Conservation (phyloP, 1,140 invertebrate genomes). For the Brachystomella parvula region DNA sequence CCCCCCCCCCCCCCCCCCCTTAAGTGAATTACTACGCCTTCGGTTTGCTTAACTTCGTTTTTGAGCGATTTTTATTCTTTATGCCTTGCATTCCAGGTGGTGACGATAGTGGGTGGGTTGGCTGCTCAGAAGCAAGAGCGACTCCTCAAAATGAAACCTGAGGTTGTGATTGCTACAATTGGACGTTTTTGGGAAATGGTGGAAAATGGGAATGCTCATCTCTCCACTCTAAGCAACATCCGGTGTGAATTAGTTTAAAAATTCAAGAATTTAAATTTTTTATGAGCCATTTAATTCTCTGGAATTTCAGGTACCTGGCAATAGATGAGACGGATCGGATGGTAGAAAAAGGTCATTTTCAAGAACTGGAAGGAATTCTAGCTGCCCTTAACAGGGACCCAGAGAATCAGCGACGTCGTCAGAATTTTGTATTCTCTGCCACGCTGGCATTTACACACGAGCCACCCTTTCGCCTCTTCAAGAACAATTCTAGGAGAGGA, state of each 20-base stretch:
- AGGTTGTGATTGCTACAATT: constrained; percentile 92
- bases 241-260: constrained; percentile 48
- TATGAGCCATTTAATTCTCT: neutral
- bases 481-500: constrained; percentile 50
- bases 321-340: constrained; percentile 99
- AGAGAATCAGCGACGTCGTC: constrained; percentile 52
- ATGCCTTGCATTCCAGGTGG: too few species aligned
- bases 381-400: constrained; percentile 67
- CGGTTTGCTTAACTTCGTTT: too few species aligned
- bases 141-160: constrained; percentile 65
- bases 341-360: constrained; percentile 95
- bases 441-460: constrained; percentile 86
- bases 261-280: neutral
- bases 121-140: constrained; percentile 83
- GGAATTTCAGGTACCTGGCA: constrained; percentile 65
- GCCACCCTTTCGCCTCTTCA: constrained; percentile 65
- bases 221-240: constrained; percentile 60
- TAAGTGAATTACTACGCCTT: too few species aligned
- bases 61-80: too few species aligned
- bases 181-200: constrained; percentile 91
- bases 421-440: constrained; percentile 96
- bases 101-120: constrained; percentile 81
- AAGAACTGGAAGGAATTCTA: constrained; percentile 76
- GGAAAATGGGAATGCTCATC: constrained; percentile 63
- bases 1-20: too few species aligned